These are phyloP conservation scores for Tychaedon coryphoeus DNA, from an alignment of 2,113 vertebrate genomes.

Conservation along the genomic window DNA sequence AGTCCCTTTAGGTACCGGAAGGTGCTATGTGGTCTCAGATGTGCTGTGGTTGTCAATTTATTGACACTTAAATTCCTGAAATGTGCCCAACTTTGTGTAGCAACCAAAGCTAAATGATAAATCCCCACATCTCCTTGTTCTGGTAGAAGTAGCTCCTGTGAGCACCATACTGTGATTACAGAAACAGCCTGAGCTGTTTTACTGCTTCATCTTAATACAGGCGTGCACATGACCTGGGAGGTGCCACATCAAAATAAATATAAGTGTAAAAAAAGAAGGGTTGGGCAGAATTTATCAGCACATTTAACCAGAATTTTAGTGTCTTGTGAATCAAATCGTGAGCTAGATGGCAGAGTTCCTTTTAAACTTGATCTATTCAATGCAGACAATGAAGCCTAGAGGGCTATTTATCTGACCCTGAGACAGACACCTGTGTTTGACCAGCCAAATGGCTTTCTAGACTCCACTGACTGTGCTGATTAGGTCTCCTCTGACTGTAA, in stretches of 20 bases:
- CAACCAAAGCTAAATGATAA: not conserved
- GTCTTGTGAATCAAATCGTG: not conserved
- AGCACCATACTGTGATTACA: accelerated
- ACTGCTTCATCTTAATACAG: not conserved
- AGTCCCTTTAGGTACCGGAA: not conserved
- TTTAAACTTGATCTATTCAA: not conserved
- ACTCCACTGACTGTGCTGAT: constrained; percentile 36
- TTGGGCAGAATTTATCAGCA: not conserved
- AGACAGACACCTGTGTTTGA: not conserved
- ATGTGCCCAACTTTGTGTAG: not conserved
- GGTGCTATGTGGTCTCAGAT: not conserved
- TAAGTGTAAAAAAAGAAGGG: accelerated
- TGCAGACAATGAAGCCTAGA: not conserved
- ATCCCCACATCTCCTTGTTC: not conserved
- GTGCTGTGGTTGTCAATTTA: not conserved
- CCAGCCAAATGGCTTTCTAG: constrained; percentile 38
- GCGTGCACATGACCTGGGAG: not conserved
- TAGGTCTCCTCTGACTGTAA: constrained; percentile 37
- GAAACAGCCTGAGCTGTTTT: not conserved
- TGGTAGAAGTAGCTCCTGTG: not conserved
- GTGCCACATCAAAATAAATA: not conserved
- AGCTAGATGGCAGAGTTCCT: not conserved
- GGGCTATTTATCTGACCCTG: not conserved
- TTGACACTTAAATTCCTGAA: not conserved
- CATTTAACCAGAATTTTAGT: not conserved